These are phyloP conservation scores for Mirounga angustirostris DNA, from an alignment of 2,113 vertebrate genomes.

Conservation along the genomic window DNA sequence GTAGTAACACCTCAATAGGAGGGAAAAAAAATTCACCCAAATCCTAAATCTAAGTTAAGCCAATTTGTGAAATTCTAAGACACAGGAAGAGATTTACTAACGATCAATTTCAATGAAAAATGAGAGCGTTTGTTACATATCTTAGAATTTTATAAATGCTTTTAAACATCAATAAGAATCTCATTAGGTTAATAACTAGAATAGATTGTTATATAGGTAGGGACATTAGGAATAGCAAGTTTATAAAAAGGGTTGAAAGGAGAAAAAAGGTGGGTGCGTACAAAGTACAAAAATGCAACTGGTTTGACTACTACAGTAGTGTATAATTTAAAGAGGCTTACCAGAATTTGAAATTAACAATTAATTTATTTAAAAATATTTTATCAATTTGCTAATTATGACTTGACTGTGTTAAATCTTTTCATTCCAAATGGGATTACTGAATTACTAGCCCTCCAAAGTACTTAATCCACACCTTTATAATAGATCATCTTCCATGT, in stretches of 20 bases:
- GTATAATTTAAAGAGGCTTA: constrained; percentile 32
- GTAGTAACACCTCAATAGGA: not conserved
- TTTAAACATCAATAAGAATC: constrained; percentile 52
- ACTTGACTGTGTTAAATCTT: constrained; percentile 27
- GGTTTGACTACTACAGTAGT: not conserved
- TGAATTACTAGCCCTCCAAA: constrained; percentile 23
- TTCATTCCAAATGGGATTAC: not conserved
- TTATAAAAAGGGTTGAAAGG: not conserved
- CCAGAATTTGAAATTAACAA: constrained; percentile 13
- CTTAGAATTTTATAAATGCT: not conserved
- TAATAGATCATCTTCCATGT: not conserved
- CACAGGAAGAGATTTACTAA: not conserved
- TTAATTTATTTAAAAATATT: constrained; percentile 35
- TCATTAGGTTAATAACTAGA: constrained; percentile 16
- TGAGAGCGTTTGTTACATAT: not conserved
- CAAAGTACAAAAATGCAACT: not conserved
- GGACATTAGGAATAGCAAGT: constrained; percentile 44
- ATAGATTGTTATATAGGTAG: not conserved
- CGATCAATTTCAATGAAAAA: constrained; percentile 55
- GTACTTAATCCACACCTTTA: not conserved
- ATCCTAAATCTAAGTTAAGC: not conserved
- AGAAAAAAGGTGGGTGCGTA: not conserved
- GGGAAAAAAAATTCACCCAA: not conserved
- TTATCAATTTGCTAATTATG: constrained; percentile 32
- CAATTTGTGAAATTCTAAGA: constrained; percentile 31